These are phyloP conservation scores for Gasteruption jaculator DNA, from an alignment of 2,888 invertebrate genomes.

Conservation along the genomic window DNA sequence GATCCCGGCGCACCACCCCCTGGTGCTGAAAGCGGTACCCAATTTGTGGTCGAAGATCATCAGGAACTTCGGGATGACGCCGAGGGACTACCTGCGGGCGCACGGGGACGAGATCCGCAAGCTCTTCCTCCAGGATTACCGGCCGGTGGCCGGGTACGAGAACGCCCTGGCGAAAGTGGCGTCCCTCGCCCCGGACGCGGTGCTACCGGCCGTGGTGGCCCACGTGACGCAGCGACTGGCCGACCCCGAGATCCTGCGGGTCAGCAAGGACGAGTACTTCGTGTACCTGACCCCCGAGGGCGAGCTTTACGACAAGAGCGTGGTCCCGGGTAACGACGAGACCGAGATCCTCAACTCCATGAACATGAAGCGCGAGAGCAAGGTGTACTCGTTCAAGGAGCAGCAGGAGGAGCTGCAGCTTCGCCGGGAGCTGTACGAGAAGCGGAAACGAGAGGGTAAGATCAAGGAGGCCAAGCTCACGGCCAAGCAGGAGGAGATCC, in stretches of 20 bases:
- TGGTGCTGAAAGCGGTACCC: slow-evolving; percentile 57
- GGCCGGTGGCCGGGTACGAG: slow-evolving; percentile 57
- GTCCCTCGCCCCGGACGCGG: slow-evolving; percentile 60
- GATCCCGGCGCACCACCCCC: slow-evolving; percentile 72
- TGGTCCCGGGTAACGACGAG: slow-evolving; percentile 62
- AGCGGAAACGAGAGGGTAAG: slow-evolving; percentile 75
- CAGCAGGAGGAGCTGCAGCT: slow-evolving; percentile 93
- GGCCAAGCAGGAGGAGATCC: slow-evolving; percentile 88
- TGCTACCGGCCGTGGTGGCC: slow-evolving; percentile 64
- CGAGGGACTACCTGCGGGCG: slow-evolving; percentile 59
- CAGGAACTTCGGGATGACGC: slow-evolving; percentile 57
- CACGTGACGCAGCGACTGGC: slow-evolving; percentile 60
- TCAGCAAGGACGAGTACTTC: slow-evolving; percentile 76
- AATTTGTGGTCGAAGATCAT: slow-evolving; percentile 69
- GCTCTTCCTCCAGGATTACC: slow-evolving; percentile 60
- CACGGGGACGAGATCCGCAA: slow-evolving; percentile 60
- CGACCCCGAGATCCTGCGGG: slow-evolving; percentile 63
- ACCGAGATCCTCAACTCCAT: slow-evolving; percentile 54
- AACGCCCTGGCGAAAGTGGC: slow-evolving; percentile 72
- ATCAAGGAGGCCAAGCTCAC: slow-evolving; percentile 68
- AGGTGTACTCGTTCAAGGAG: slow-evolving; percentile 94
- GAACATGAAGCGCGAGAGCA: slow-evolving; percentile 93
- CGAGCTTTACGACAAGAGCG: slow-evolving; percentile 85
- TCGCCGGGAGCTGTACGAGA: slow-evolving; percentile 88
- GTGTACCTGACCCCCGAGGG: slow-evolving; percentile 83